Evolutionary conservation across 2,113 vertebrate species (phyloP), one percentile per base, ranked within the genome.

Genomic region (Melanostigma gelatinosum): DNA sequence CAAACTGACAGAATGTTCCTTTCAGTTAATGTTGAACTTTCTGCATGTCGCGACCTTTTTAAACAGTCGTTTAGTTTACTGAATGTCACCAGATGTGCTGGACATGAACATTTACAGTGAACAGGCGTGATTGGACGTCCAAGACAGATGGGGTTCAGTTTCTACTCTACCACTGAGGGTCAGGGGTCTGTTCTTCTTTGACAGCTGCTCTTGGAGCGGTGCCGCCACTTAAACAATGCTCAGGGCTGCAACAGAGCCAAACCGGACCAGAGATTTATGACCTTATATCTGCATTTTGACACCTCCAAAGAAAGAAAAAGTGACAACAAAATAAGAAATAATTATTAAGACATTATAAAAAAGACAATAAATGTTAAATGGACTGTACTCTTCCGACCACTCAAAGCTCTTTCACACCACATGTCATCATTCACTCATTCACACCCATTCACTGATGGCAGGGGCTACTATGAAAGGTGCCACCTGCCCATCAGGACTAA

Each of bases 171-270:
- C 76, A 48, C 58, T 64, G 78, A 82, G 79, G 55, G 57, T 82
- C 77, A 60, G 69, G 75, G 81, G 64, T 76, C 80, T 72, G 22
- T 79, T 84, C 85, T 82, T 57, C 75, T 60, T 36, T 2, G 44
- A 71, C 84, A 88, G 81, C 86, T 90, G 83, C 80, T 76, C 50
- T 79, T 88, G 86, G 86, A 88, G 54, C 10, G 1, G 18, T 65
- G 81, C 84, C 81, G 48, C 63, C 64, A 22, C 32, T 81, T 57
- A 77, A 79, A 86, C 80, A 87, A 84, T 79, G 67, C 58, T 74
- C 65, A 29, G 34, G 61, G 80, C 58, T 74, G 62, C 46, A 72
- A 38, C 65, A 38, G 42, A 80, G 61, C 60, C 57, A 18, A 62
- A 71, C 67, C 58, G 63, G 58, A 70, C 44, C 22, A 40, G n/a